Base-by-base conservation (phyloP, 1,140 invertebrate genomes). In the Drosophila pectinifera region DNA sequence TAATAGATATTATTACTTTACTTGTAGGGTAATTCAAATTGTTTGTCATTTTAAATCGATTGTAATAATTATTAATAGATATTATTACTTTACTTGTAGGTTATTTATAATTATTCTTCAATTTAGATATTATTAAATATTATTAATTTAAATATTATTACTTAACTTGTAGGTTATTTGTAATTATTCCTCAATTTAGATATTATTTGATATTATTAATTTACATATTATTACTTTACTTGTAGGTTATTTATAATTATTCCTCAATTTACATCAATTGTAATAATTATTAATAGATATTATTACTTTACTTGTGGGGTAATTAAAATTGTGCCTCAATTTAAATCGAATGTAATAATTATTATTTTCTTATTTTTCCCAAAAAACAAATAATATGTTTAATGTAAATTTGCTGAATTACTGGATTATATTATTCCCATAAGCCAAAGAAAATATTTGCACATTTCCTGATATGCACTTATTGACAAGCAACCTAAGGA, bases 401-500 rank as follows among this genome's bases (percentile, higher is more conserved):
- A 0, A 5, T 14, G 0, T 22, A 26, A 46, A 7, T 28, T 7
- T 7, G 26, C 10, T 10, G 8, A 31, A 28, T 11, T 48, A 28
- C 24, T 1, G 11, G 28, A 34, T 20, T 16, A 16, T 48, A 16
- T 48, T 2, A 18, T 24, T 13, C 13, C 11, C 56, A 14, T 43
- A 28, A 31, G 34, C 11, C 3, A 65, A 0, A 0, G 5, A 3
- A 41, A 16, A 16, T 8, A 16, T 62, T n/a, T 43, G 10, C n/a
- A 7, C 8, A 28, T 24, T 54, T 36, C 31, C 10, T 53, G 13
- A 14, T 22, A 5, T 53, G 18, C 26, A 18, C n/a, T 16, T 65
- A 38, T 67, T 70, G n/a, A 46, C 64, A 69, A n/a, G 31, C 48
- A 45, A n/a, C n/a, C 39, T 28, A 41, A 69, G 34, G 13, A 34